Evolutionary conservation across 1,140 invertebrate species (phyloP).

Genomic region (Thaumetopoea pityocampa): DNA sequence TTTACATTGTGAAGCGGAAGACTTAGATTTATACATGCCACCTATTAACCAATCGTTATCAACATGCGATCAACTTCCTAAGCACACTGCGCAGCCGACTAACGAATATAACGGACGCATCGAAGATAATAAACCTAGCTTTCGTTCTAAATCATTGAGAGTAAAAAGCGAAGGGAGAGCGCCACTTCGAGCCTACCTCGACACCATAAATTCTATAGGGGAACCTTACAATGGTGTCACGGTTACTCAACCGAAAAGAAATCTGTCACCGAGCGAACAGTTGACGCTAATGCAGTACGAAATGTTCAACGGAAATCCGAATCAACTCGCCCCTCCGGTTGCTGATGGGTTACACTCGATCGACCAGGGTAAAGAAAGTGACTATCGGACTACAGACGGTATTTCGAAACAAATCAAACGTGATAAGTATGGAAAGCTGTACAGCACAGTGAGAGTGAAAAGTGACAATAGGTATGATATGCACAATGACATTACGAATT

Average conservation of each 20-base stretch:
- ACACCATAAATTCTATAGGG: constrained; percentile 40
- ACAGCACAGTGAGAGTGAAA: constrained; percentile 73
- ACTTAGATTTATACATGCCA: constrained; percentile 63
- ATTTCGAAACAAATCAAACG: constrained; percentile 59
- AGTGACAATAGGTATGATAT: constrained; percentile 69
- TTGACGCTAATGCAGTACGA: constrained; percentile 68
- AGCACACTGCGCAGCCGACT: constrained; percentile 50
- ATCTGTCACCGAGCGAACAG: constrained; percentile 71
- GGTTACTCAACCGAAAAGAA: constrained; percentile 73
- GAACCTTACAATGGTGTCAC: constrained; percentile 60
- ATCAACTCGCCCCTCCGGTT: constrained; percentile 34
- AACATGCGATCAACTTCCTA: constrained; percentile 63
- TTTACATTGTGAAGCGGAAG: constrained; percentile 58
- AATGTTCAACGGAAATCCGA: constrained; percentile 56
- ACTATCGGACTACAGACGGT: constrained; percentile 67
- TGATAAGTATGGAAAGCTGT: constrained; percentile 65
- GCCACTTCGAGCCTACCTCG: constrained; percentile 57
- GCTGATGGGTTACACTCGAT: constrained; percentile 47
- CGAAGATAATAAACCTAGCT: constrained; percentile 58
- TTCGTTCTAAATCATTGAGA: constrained; percentile 73
- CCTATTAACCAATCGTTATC: constrained; percentile 61
- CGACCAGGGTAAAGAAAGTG: constrained; percentile 60
- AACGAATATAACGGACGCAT: constrained; percentile 59
- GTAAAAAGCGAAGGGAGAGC: constrained; percentile 71
- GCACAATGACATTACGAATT: constrained; percentile 60